Conservation (phyloP, 2,797 vertebrate species). For the Anguilla pacifica region DNA sequence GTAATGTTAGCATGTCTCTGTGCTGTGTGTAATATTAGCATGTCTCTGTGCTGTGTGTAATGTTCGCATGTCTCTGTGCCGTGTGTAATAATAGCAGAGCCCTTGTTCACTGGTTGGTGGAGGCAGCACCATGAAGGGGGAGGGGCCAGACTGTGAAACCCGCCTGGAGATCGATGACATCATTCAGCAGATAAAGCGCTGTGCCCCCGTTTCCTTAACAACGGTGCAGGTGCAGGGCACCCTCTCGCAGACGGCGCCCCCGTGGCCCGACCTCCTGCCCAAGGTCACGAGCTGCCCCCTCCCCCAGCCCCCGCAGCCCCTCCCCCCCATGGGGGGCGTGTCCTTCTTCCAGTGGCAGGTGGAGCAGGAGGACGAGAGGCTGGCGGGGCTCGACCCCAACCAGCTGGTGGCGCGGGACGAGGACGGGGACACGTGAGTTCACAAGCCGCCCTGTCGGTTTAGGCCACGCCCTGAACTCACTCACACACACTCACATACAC, state of each 20-base stretch:
- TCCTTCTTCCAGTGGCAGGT: conserved; percentile 96
- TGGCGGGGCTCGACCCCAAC: conserved; percentile 72
- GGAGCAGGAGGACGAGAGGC: conserved; percentile 79
- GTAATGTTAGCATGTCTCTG: background rate
- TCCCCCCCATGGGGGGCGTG: conserved; percentile 54
- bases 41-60: background rate
- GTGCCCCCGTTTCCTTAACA: conserved; percentile 69
- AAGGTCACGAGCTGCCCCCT: background rate
- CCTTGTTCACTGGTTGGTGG: conserved; percentile 74
- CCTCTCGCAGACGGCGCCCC: background rate
- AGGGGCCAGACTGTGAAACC: conserved; percentile 52
- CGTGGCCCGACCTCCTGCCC: background rate
- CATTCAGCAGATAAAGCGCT: conserved; percentile 63
- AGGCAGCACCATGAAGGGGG: conserved; percentile 48
- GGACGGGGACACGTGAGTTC: conserved; percentile 93
- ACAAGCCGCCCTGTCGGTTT: background rate
- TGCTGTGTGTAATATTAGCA: background rate
- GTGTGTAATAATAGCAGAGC: conserved; percentile 58
- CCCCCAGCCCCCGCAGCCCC: background rate
- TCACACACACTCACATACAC: too few relatives aligned
- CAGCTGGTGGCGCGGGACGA: conserved; percentile 78
- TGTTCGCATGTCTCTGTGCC: background rate
- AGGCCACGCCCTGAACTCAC: background rate
- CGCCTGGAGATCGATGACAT: conserved; percentile 79
- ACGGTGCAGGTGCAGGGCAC: conserved; percentile 74